These are phyloP conservation scores for Tetragnatha versicolor DNA, from an alignment of 1,140 invertebrate species.

Conservation along the genomic window DNA sequence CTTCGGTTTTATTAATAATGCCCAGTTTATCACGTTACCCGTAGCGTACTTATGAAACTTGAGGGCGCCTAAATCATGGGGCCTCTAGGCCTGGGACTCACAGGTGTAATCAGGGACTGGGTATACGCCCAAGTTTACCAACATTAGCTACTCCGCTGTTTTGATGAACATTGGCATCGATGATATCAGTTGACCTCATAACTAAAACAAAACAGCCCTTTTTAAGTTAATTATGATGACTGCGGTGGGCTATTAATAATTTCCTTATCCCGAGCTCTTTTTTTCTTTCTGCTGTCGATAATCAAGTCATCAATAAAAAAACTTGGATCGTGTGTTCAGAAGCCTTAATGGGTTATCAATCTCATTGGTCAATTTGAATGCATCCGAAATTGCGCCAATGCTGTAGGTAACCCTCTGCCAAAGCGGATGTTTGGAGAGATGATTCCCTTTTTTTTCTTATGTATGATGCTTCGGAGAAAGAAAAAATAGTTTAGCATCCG, in stretches of 20 bases:
- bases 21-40: too few species aligned
- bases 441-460: not conserved
- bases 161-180: too few species aligned
- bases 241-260: not conserved
- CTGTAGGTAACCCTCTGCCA: not conserved
- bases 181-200: not conserved
- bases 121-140: too few species aligned
- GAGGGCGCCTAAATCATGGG: too few species aligned
- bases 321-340: not conserved
- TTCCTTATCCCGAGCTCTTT: not conserved
- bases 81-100: too few species aligned
- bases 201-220: not conserved
- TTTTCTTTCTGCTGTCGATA: not conserved
- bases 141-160: too few species aligned
- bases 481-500: too few species aligned
- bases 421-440: not conserved
- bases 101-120: too few species aligned
- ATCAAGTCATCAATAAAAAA: conserved; percentile 12
- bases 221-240: not conserved
- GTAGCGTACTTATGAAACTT: too few species aligned
- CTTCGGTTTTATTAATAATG: too few species aligned
- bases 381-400: not conserved
- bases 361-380: not conserved
- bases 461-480: too few species aligned
- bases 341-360: conserved; percentile 1